Evolutionary conservation across 2,113 vertebrate species (phyloP).

Genomic region (Nothobranchius kuhntae): DNA sequence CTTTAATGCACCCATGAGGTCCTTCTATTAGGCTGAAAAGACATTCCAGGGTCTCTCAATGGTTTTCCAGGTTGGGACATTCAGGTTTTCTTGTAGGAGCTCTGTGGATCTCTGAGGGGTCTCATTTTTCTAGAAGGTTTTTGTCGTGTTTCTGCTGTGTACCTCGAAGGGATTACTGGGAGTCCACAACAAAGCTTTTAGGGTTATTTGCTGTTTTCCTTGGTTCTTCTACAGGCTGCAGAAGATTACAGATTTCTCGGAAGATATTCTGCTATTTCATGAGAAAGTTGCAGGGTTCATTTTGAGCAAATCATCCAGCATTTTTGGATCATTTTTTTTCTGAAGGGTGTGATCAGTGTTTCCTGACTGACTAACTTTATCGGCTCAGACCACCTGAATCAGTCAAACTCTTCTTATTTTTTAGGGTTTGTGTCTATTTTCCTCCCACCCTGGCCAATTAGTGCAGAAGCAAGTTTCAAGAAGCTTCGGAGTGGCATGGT

Average conservation of each 20-base stretch:
- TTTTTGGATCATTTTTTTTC: not conserved
- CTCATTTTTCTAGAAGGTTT: not conserved
- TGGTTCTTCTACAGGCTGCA: not conserved
- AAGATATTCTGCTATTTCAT: not conserved
- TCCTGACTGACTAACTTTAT: constrained; percentile 13
- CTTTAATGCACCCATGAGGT: not conserved
- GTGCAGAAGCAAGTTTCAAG: constrained; percentile 4
- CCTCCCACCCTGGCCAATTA: constrained; percentile 10
- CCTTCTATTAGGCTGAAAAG: not conserved
- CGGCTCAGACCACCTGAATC: not conserved
- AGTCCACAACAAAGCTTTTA: not conserved
- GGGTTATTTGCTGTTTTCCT: not conserved
- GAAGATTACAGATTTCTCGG: constrained; percentile 1
- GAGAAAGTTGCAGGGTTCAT: constrained; percentile 7
- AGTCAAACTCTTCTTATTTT: constrained; percentile 6
- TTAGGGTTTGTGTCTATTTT: not conserved
- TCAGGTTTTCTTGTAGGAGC: not conserved
- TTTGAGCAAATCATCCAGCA: not conserved
- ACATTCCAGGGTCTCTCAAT: not conserved
- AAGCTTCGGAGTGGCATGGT: constrained; percentile 41
- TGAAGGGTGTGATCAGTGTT: not conserved
- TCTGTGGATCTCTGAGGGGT: not conserved
- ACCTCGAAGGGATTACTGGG: not conserved
- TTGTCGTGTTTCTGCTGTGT: not conserved
- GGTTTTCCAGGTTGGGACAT: not conserved